phyloP scores from a whole-genome alignment of 2,888 invertebrate genomes.

The Eubasilissa splendida region DNA sequence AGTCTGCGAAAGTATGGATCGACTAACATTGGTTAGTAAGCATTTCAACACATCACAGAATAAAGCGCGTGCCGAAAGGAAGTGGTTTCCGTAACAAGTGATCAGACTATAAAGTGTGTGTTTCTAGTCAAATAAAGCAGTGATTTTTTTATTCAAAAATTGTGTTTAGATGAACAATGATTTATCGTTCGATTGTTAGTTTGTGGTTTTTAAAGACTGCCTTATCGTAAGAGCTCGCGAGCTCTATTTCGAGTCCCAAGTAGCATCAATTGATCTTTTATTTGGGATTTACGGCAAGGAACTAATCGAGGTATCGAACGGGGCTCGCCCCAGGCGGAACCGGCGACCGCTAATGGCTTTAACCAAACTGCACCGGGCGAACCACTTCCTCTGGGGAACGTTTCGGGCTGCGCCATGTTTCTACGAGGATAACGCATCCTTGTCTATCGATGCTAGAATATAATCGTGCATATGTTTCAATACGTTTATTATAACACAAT shows the following conservation, averaged over 20 bases:
- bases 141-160: neutral
- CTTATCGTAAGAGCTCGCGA: neutral
- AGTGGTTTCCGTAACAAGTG: neutral
- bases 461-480: too few species aligned
- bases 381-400: neutral
- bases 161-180: neutral
- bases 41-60: neutral
- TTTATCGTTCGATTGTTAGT: neutral
- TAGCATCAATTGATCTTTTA: neutral
- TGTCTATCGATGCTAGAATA: too few species aligned
- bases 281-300: conserved; percentile 17
- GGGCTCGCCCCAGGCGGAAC: conserved; percentile 13
- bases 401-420: too few species aligned
- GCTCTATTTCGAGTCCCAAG: neutral
- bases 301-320: neutral
- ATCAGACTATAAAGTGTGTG: conserved; percentile 19
- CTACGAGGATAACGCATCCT: too few species aligned
- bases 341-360: conserved; percentile 21
- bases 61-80: neutral
- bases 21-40: conserved; percentile 72
- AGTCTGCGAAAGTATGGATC: conserved; percentile 65
- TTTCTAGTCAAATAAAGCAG: neutral
- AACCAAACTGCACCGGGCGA: neutral
- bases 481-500: too few species aligned
- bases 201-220: neutral